A percentile compares a stretch with the other conserved stretches of the same genome.
phyloP scores from a whole-genome alignment of 2,888 invertebrate species.

The Nephrotoma appendiculata region DNA sequence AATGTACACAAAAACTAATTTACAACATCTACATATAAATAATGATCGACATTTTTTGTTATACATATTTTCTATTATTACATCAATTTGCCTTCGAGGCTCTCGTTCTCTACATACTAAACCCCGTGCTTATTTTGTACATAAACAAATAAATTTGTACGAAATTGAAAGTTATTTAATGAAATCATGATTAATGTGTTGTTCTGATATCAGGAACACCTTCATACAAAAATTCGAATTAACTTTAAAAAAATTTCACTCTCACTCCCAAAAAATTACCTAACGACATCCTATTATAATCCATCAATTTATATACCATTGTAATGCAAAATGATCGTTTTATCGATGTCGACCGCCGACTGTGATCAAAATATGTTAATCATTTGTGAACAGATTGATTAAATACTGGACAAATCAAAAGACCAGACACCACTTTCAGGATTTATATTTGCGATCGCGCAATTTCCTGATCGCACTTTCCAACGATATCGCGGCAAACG shows the following conservation, averaged over 20 bases:
- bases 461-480: background rate
- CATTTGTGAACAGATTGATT: too few relatives aligned
- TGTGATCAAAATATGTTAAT: background rate
- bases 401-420: background rate
- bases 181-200: background rate
- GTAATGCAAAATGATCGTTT: background rate
- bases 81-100: background rate
- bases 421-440: background rate
- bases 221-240: background rate
- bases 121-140: background rate
- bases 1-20: background rate
- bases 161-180: background rate
- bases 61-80: background rate
- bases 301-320: background rate
- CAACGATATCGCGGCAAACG: background rate
- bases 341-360: background rate
- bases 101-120: background rate
- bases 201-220: background rate
- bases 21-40: background rate
- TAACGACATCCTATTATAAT: background rate
- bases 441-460: background rate
- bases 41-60: background rate
- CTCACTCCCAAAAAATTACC: background rate
- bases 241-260: background rate
- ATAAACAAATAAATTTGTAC: background rate